Conservation (phyloP, 1,140 invertebrate species). For the Melipona quadrifasciata region DNA sequence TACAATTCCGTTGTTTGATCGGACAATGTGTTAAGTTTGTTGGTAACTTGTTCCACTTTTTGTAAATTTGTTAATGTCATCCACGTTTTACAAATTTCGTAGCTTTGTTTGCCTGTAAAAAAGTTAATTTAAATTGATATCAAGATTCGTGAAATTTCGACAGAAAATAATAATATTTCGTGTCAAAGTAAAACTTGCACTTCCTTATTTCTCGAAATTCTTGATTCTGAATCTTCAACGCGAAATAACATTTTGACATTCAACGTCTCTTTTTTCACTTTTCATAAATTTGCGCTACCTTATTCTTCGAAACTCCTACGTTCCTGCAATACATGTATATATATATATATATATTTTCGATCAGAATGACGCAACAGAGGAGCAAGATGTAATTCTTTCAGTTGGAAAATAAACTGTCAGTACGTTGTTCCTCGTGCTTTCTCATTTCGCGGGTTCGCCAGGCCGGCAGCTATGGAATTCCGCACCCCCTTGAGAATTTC, state of each 20-base stretch:
- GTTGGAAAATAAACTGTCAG: conserved; percentile 29
- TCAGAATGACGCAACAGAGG: not conserved
- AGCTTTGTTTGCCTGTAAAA: no score
- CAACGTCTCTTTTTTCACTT: no score
- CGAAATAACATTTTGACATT: no score
- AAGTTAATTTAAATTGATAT: no score
- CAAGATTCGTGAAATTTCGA: not conserved
- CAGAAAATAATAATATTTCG: not conserved
- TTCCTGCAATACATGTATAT: no score
- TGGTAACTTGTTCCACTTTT: no score
- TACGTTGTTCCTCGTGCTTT: conserved; percentile 11
- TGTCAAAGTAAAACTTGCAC: not conserved
- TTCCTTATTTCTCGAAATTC: not conserved
- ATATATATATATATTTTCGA: no score
- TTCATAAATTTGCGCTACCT: no score
- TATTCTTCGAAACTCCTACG: no score
- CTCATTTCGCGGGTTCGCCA: conserved; percentile 29
- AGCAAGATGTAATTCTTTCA: conserved; percentile 36
- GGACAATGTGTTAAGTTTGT: no score
- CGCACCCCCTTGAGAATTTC: conserved; percentile 58
- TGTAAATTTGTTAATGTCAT: no score
- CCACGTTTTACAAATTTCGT: not conserved
- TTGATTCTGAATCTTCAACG: no score
- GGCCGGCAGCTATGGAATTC: conserved; percentile 46
- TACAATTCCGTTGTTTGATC: not conserved